Percentiles rank a stretch among this genome's conserved stretches.
Conservation (phyloP, 53 echinoderm and acorn worm species). For the Patiria pectinifera region DNA sequence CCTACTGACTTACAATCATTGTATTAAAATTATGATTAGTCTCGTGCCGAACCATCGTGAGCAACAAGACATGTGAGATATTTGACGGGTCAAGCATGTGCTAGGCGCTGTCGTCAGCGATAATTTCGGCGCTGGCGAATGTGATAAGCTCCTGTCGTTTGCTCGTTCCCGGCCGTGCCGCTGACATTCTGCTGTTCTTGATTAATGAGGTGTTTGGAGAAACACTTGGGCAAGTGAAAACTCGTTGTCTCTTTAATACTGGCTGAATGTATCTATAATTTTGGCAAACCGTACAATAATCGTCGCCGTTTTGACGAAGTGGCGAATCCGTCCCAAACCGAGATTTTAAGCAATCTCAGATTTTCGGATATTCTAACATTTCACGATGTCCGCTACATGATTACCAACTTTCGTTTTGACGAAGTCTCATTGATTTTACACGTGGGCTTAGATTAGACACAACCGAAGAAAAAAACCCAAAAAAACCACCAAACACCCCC, state of each 20-base stretch:
- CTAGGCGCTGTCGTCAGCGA: neutral
- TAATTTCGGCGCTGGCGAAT: neutral
- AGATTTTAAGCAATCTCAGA: too few species aligned
- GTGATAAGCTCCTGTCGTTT: neutral
- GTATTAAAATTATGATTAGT: neutral
- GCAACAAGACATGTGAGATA: neutral
- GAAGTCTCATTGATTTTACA: too few species aligned
- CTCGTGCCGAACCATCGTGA: neutral
- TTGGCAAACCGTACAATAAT: neutral
- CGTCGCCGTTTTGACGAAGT: too few species aligned
- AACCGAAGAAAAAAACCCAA: too few species aligned
- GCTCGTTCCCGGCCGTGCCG: neutral
- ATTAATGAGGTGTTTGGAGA: slow-evolving; percentile 4
- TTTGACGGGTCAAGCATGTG: neutral
- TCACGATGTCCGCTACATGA: too few species aligned
- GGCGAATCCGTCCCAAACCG: too few species aligned
- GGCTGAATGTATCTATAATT: neutral
- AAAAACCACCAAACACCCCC: too few species aligned
- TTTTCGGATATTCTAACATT: too few species aligned
- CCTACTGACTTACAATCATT: neutral
- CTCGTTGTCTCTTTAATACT: neutral
- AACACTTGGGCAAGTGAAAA: neutral
- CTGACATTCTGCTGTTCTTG: neutral
- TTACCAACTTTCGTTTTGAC: too few species aligned
- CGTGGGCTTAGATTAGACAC: too few species aligned